A percentile compares a stretch with the other conserved stretches of the same genome.
Evolutionary conservation across 2,113 vertebrate genomes (phyloP).

Genomic region (Scomber scombrus): DNA sequence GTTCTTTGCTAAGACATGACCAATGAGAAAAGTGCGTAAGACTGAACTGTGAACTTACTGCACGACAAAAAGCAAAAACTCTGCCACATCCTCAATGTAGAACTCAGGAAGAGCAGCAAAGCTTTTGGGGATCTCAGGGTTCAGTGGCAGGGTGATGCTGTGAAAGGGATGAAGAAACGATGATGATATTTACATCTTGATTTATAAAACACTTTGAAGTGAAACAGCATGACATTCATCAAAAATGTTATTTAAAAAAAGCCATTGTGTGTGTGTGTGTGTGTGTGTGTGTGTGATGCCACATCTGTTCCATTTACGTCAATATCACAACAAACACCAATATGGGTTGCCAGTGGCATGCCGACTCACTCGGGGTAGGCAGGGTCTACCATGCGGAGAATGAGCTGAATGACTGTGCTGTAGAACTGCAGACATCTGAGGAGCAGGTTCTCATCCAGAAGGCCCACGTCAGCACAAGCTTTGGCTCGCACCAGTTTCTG

Average conservation of each 20-base stretch:
- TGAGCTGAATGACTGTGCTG: slow-evolving; percentile 97
- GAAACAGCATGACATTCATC: background rate
- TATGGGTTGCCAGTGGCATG: background rate
- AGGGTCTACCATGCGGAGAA: slow-evolving; percentile 95
- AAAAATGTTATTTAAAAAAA: background rate
- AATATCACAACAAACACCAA: slow-evolving; percentile 11
- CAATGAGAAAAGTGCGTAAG: background rate
- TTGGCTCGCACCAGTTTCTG: slow-evolving; percentile 99
- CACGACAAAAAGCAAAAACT: slow-evolving; percentile 99
- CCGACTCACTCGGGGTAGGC: slow-evolving; percentile 93
- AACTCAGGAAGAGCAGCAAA: slow-evolving; percentile 98
- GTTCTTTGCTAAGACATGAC: background rate
- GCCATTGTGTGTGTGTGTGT: background rate
- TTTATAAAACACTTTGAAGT: background rate
- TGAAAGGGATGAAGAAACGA: slow-evolving; percentile 19
- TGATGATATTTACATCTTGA: background rate
- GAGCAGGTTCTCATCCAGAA: slow-evolving; percentile 97
- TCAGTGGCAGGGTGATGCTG: slow-evolving; percentile 94
- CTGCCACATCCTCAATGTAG: slow-evolving; percentile 98
- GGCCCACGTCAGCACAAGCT: slow-evolving; percentile 95
- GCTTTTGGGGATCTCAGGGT: slow-evolving; percentile 94
- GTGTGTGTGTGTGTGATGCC: background rate
- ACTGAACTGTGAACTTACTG: slow-evolving; percentile 89
- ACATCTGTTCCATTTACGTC: background rate
- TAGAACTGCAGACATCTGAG: slow-evolving; percentile 98